A percentile compares a stretch with the other conserved stretches of the same genome.
Conservation (phyloP, 2,888 invertebrate species). For the Deilephila porcellus region DNA sequence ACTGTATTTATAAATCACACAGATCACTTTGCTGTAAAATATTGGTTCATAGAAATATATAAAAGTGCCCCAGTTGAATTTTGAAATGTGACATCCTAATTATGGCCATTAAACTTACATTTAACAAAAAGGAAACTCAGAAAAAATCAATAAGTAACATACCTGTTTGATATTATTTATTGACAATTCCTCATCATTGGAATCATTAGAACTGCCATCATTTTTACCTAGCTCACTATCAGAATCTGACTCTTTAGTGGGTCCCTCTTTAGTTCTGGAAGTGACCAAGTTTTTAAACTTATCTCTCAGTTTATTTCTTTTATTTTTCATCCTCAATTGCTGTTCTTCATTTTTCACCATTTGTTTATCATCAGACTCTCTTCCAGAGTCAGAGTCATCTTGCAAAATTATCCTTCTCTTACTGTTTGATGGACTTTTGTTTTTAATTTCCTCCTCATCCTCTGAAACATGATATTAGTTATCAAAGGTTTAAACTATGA, state of each 20-base stretch:
- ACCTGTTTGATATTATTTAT: constrained; percentile 68
- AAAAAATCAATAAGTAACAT: constrained; percentile 16
- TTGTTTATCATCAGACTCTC: constrained; percentile 31
- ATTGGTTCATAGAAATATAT: too few relatives aligned
- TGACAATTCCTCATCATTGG: constrained; percentile 52
- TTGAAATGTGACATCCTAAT: too few relatives aligned
- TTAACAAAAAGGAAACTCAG: too few relatives aligned
- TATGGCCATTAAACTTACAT: too few relatives aligned
- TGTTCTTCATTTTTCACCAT: constrained; percentile 52
- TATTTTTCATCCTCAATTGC: constrained; percentile 63
- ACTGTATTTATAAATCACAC: too few relatives aligned
- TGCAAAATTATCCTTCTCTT: constrained; percentile 18
- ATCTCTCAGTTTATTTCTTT: constrained; percentile 62
- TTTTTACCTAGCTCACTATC: constrained; percentile 34
- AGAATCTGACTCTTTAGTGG: constrained; percentile 34
- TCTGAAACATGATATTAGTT: constrained; percentile 26
- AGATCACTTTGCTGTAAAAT: too few relatives aligned
- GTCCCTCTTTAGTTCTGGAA: constrained; percentile 48
- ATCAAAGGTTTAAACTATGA: background rate
- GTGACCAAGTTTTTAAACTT: constrained; percentile 66
- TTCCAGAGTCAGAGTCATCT: constrained; percentile 45
- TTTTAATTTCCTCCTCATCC: constrained; percentile 37
- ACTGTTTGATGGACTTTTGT: background rate
- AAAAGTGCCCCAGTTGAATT: too few relatives aligned
- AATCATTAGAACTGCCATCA: constrained; percentile 40